A percentile compares a stretch with the other conserved stretches of the same genome.
phyloP scores from a whole-genome alignment of 2,113 vertebrate species.

The Alces alces region DNA sequence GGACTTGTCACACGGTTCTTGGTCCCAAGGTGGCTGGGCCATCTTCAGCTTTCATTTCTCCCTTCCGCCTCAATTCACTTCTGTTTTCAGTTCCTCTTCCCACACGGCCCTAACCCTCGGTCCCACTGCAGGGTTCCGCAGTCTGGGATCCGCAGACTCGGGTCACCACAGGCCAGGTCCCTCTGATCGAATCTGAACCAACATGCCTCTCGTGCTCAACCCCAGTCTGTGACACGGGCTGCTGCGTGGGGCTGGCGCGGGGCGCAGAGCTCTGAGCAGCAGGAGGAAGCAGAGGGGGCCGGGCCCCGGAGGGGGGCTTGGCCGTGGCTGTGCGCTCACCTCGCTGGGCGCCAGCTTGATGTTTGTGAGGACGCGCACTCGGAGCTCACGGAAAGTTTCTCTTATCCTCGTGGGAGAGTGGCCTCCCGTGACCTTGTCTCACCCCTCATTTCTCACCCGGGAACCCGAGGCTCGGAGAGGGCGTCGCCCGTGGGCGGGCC shows the following conservation, averaged over 20 bases:
- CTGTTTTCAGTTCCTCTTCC: not conserved
- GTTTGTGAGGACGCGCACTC: accelerated
- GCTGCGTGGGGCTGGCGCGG: accelerated
- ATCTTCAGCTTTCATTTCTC: not conserved
- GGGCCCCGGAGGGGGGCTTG: not conserved
- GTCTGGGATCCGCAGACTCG: not conserved
- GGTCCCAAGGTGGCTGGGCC: not conserved
- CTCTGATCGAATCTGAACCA: not conserved
- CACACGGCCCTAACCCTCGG: accelerated
- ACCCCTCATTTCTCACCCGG: constrained; percentile 33
- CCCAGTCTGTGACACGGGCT: too few relatives aligned
- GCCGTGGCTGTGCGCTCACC: not conserved
- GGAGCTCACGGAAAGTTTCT: not conserved
- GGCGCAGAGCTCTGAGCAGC: not conserved
- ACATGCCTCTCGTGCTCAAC: not conserved
- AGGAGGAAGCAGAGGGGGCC: not conserved
- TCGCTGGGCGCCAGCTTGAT: not conserved
- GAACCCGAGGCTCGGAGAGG: constrained; percentile 48
- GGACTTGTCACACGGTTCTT: not conserved
- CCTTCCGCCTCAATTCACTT: too few relatives aligned
- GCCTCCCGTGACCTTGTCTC: not conserved
- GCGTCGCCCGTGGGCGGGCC: constrained; percentile 41
- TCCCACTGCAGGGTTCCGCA: too few relatives aligned
- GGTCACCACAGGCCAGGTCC: not conserved
- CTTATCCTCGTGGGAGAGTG: not conserved